These are phyloP conservation scores for Plutomurus gul DNA, from an alignment of 1,140 invertebrate genomes.

Conservation along the genomic window DNA sequence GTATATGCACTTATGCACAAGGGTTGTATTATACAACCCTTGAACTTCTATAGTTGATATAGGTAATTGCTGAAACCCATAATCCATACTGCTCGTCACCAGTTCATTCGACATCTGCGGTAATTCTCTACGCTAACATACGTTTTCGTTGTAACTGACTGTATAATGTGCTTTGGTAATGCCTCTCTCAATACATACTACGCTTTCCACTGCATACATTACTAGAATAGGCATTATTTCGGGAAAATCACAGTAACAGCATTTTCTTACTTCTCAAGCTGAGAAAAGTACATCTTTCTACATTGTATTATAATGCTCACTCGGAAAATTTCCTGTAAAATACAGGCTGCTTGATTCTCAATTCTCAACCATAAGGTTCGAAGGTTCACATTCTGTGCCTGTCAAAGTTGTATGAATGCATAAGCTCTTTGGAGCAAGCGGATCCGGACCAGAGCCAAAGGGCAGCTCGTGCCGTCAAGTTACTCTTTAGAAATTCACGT, in stretches of 20 bases:
- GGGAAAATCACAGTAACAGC: not conserved
- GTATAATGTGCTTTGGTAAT: too few species aligned
- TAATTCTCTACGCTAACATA: too few species aligned
- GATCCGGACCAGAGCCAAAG: not conserved
- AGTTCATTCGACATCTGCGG: too few species aligned
- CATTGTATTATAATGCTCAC: not conserved
- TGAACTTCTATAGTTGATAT: too few species aligned
- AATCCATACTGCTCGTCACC: too few species aligned
- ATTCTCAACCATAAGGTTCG: not conserved
- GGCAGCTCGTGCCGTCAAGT: slow-evolving; percentile 15
- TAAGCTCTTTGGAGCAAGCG: not conserved
- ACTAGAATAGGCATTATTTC: not conserved
- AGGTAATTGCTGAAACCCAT: too few species aligned
- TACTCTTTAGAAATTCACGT: not conserved
- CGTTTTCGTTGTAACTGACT: too few species aligned
- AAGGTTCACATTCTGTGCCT: not conserved
- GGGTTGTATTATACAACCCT: too few species aligned
- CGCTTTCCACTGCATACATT: not conserved
- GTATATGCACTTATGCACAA: too few species aligned
- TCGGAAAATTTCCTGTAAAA: not conserved
- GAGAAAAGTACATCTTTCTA: not conserved
- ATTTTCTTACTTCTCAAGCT: not conserved
- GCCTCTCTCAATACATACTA: too few species aligned
- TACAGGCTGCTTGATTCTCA: not conserved
- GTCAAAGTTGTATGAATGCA: not conserved